Evolutionary conservation across 2,888 invertebrate genomes (phyloP).

Genomic region (Suillia variegata): DNA sequence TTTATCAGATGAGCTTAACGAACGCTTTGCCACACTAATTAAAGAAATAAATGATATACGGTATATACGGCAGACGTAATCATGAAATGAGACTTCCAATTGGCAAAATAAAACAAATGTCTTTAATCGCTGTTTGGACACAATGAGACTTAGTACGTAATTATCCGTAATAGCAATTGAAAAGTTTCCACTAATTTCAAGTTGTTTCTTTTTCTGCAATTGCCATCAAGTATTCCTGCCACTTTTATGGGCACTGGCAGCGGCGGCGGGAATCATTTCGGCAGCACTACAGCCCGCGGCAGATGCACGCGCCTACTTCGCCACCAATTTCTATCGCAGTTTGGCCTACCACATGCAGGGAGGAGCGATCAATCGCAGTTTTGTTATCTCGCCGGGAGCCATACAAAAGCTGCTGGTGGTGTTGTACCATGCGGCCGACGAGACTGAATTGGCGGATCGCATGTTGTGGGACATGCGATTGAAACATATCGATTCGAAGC

Average conservation of each 20-base stretch:
- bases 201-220: too few relatives aligned
- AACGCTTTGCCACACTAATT: too few relatives aligned
- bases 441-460: not conserved
- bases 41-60: too few relatives aligned
- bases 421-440: conserved; percentile 13
- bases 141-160: too few relatives aligned
- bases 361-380: not conserved
- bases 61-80: too few relatives aligned
- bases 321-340: not conserved
- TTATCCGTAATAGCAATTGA: too few relatives aligned
- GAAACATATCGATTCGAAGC: not conserved
- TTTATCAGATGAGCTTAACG: too few relatives aligned
- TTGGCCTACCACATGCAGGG: not conserved
- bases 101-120: too few relatives aligned
- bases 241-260: conserved; percentile 12
- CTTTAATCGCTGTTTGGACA: too few relatives aligned
- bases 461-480: conserved; percentile 15
- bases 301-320: not conserved
- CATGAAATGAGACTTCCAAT: too few relatives aligned
- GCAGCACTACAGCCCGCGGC: not conserved
- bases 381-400: conserved; percentile 16
- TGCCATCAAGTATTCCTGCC: conserved; percentile 15
- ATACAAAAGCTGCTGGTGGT: conserved; percentile 15
- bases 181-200: too few relatives aligned
- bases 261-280: conserved; percentile 3